Evolutionary conservation across 2,888 invertebrate genomes (phyloP), one percentile per base, ranked within the genome.

Genomic region (Drosophila percnosoma): DNA sequence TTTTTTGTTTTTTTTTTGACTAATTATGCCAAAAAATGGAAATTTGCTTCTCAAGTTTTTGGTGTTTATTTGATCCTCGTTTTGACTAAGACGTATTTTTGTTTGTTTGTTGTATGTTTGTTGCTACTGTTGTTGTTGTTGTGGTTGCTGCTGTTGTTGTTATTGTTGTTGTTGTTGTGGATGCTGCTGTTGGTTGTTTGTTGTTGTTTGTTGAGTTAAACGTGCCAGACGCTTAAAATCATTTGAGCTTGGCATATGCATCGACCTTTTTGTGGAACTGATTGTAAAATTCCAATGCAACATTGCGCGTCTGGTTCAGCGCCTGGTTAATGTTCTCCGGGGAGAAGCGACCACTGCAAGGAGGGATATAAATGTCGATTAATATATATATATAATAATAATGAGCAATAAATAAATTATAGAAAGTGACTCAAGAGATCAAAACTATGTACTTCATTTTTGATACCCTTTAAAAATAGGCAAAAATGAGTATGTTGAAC

Each of bases 221-320:
- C 90, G 87, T 87, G 52, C 87, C 87, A 36, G 89, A 88, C 89
- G 90, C 79, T 90, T 87, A 86, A 83, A 92, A 93, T 95, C 95
- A 96, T 90, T 96, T 95, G 92, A 95, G 95, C 93, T 96, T 95
- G 13, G 96, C 96, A 90, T 96, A 95, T 38, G 95, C 94, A 92
- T 96, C 95, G 42, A 97, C 95, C 94, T 98, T 96, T 93, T 97
- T 94, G 92, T 96, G 95, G 81, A 96, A 94, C 95, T 96, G 96
- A 89, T 95, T 95, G 91, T 95, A 96, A 88, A 96, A 96, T 78
- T 96, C 94, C 11, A 94, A 93, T 63, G 96, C 95, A 71, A 95
- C 95, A 79, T 94, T 93, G 82, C 95, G 95, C 21, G 96, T 96
- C 68, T 95, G 95, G 83, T 96, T 96, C 18, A 96, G 93, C 72